Conservation (phyloP, 2,797 vertebrate species). For the Buceros bicornis region DNA sequence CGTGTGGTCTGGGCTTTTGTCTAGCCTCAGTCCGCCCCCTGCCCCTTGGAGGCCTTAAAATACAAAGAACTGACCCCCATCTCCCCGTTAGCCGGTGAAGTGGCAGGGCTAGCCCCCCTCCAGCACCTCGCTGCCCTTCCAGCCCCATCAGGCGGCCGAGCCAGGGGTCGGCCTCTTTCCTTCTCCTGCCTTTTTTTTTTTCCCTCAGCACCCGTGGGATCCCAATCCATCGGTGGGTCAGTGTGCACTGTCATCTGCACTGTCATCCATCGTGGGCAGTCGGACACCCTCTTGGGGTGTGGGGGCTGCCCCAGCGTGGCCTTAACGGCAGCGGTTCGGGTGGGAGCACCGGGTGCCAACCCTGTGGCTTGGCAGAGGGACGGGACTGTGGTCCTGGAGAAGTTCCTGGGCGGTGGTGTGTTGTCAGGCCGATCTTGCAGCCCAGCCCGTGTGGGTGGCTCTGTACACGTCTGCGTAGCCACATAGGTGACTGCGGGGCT, state of each 20-base stretch:
- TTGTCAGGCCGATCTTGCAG: not conserved
- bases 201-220: not conserved
- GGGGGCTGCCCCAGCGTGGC: not conserved
- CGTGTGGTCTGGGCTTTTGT: too few relatives aligned
- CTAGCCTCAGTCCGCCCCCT: rapidly evolving
- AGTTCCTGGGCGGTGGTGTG: not conserved
- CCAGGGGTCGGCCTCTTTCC: not conserved
- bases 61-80: rapidly evolving
- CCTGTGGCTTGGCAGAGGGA: not conserved
- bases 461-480: not conserved
- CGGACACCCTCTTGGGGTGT: rapidly evolving
- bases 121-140: not conserved
- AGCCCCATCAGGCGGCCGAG: not conserved
- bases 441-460: not conserved
- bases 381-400: rapidly evolving
- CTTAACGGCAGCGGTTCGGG: rapidly evolving
- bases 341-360: rapidly evolving
- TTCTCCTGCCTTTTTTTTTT: not conserved
- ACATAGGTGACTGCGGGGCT: not conserved
- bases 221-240: rapidly evolving
- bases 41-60: not conserved
- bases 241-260: too few relatives aligned
- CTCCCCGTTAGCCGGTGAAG: not conserved
- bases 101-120: rapidly evolving
- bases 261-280: too few relatives aligned